Evolutionary conservation across 2,113 vertebrate genomes (phyloP).

Genomic region (Choloepus hoffmanni): DNA sequence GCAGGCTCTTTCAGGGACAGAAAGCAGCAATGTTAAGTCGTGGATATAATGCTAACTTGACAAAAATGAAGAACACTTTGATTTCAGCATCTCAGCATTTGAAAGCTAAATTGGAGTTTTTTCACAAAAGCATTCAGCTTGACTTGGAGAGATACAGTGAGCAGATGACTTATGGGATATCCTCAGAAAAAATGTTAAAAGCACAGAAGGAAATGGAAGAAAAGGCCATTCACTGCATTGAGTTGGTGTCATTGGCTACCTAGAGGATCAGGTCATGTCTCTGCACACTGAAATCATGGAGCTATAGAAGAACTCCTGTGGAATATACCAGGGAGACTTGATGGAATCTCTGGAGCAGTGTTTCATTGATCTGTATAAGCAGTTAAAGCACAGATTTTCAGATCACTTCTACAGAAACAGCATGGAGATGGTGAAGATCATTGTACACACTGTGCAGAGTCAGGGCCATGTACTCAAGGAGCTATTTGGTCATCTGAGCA

Average conservation of each 20-base stretch:
- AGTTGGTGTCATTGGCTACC: constrained; percentile 94
- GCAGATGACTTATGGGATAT: constrained; percentile 96
- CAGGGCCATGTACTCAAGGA: constrained; percentile 95
- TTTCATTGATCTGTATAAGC: constrained; percentile 95
- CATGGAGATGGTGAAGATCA: constrained; percentile 94
- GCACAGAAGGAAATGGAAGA: constrained; percentile 98
- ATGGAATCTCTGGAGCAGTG: constrained; percentile 96
- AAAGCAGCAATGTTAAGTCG: constrained; percentile 98
- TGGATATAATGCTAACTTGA: constrained; percentile 97
- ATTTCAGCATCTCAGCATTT: constrained; percentile 97
- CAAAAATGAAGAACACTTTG: constrained; percentile 96
- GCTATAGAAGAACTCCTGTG: constrained; percentile 95
- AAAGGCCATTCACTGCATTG: constrained; percentile 93
- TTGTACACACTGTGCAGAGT: constrained; percentile 94
- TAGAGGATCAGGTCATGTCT: constrained; percentile 97
- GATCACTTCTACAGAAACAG: constrained; percentile 96
- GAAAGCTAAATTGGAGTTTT: constrained; percentile 96
- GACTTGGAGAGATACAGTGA: constrained; percentile 96
- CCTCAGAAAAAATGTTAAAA: constrained; percentile 98
- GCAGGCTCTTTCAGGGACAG: constrained; percentile 96
- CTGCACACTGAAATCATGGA: constrained; percentile 98
- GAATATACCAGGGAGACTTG: constrained; percentile 94
- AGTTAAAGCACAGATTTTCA: constrained; percentile 93
- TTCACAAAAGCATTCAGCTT: constrained; percentile 95
- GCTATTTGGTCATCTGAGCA: constrained; percentile 94